Conservation (phyloP, 1,140 invertebrate species). For the Scaptomyza pallida region DNA sequence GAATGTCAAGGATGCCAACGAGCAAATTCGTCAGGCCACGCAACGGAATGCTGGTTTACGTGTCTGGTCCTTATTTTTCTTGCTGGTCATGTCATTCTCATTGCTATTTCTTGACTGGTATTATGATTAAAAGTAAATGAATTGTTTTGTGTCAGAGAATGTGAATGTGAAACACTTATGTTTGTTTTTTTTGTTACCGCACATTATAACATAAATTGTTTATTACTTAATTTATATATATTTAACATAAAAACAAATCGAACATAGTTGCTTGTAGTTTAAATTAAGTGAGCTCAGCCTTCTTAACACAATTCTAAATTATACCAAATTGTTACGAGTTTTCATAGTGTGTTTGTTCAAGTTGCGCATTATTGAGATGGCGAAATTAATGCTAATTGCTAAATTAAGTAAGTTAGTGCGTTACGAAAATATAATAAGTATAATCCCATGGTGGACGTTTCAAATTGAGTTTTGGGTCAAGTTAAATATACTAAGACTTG, state of each 20-base stretch:
- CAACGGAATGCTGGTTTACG: conserved; percentile 97
- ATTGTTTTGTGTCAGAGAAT: conserved; percentile 13
- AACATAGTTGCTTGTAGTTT: conserved; percentile 6
- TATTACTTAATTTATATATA: conserved; percentile 45
- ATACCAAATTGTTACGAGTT: background rate
- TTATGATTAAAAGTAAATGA: conserved; percentile 90
- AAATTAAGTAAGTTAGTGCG: conserved; percentile 9
- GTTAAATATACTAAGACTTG: background rate
- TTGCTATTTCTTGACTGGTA: conserved; percentile 99
- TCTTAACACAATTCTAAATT: conserved; percentile 17
- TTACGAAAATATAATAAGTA: background rate
- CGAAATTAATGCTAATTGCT: conserved; percentile 4
- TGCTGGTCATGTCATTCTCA: conserved; percentile 97
- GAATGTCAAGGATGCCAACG: conserved; percentile 98
- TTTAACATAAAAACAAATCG: conserved; percentile 27
- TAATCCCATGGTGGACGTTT: conserved; percentile 1
- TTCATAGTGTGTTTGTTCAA: conserved; percentile 1
- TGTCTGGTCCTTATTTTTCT: conserved; percentile 97
- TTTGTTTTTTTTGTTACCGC: conserved; percentile 47
- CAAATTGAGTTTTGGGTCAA: background rate
- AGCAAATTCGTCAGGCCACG: conserved; percentile 97
- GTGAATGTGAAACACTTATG: conserved; percentile 27
- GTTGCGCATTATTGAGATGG: background rate
- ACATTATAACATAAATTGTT: conserved; percentile 40
- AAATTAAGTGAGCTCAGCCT: conserved; percentile 26